Evolutionary conservation across 1,140 invertebrate genomes (phyloP).

Genomic region (Drosophila eugracilis): DNA sequence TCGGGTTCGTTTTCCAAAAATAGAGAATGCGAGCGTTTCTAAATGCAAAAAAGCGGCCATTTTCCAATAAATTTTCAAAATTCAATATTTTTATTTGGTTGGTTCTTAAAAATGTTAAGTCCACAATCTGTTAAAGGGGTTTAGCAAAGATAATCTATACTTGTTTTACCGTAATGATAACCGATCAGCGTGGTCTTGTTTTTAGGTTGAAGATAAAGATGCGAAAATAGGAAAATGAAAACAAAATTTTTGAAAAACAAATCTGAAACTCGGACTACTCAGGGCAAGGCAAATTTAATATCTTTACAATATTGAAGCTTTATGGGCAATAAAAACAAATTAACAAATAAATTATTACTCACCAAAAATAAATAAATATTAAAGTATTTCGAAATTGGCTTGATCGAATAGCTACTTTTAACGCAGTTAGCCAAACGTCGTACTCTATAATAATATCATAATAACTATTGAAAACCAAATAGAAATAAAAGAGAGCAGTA

Average conservation of each 20-base stretch:
- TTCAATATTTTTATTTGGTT: conserved; percentile 60
- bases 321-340: not conserved
- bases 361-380: no score
- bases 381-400: no score
- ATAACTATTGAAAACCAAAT: conserved; percentile 4
- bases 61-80: conserved; percentile 32
- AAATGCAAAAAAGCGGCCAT: conserved; percentile 43
- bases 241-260: not conserved
- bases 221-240: not conserved
- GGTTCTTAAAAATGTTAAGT: conserved; percentile 66
- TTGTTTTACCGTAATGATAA: conserved; percentile 14
- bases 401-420: no score
- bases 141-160: conserved; percentile 48
- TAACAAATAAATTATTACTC: conserved; percentile 13
- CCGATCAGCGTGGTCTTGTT: conserved; percentile 23
- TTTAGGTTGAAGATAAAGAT: conserved; percentile 2
- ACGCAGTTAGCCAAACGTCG: no score
- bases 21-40: conserved; percentile 10
- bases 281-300: not conserved
- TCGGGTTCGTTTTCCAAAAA: not conserved
- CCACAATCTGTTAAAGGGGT: conserved; percentile 55
- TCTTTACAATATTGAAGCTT: no score
- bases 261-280: not conserved
- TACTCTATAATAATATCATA: no score
- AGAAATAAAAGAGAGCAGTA: conserved; percentile 29